Evolutionary conservation across 2,797 vertebrate species (phyloP), one percentile per base, ranked within the genome.

Genomic region (Sebastes kiyomatsui): DNA sequence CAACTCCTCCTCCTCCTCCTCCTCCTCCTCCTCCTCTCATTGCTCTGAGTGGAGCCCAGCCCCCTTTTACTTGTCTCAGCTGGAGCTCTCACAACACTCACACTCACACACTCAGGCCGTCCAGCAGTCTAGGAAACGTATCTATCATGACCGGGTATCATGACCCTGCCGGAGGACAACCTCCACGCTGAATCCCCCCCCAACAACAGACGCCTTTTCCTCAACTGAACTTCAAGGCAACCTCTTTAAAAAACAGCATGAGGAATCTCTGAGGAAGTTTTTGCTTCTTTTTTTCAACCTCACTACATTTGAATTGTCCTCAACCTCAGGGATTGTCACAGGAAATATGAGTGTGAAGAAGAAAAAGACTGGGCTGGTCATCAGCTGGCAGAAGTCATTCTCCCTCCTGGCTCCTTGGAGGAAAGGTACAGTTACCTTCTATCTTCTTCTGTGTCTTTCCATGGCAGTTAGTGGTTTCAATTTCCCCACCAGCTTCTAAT

Each of bases 331-430:
- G 80, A 64, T 65, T 74, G 46, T 49, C 30, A 64, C 12, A 58
- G 42, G 75, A 92, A 92, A 32, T 35, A 96, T 96, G 95, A 96
- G 94, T 66, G 71, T 90, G 56, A 95, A 87, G 75, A 92, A 71
- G 81, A 94, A 80, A 52, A 95, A 93, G 88, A 35, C 92, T 4
- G 92, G 90, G 27, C 86, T 93, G 82, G 95, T 95, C 56, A 96
- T 97, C 89, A 89, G 91, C 91, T 96, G 96, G 96, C 95, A 96
- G 65, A 95, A 92, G 81, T 95, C 95, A 1, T 95, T 97, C 83
- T 83, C 95, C 69, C 94, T 97, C 79, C 87, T 92, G 73, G 88
- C 93, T 67, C 94, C 96, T 4, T 97, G 96, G 96, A 96, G 83
- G 59, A 97, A 94, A 97, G 96, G 97, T 97, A 96, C 84, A 62